These are phyloP conservation scores for Microcaecilia unicolor DNA, from an alignment of 2,797 vertebrate species.

Conservation along the genomic window DNA sequence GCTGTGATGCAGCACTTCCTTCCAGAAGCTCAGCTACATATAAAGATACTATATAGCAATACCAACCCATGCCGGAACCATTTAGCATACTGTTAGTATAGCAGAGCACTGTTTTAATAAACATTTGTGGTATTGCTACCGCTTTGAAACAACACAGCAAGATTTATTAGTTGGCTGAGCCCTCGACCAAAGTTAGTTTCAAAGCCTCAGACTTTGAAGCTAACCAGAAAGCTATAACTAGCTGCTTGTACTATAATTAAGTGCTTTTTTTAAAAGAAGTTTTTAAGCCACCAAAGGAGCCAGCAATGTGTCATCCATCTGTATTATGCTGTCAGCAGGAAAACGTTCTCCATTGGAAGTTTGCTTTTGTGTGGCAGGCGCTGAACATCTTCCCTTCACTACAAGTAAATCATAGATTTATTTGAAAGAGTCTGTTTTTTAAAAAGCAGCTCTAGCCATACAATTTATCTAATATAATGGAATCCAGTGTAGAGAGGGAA, in stretches of 20 bases:
- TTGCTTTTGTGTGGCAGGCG: neutral
- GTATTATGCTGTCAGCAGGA: neutral
- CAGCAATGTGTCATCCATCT: neutral
- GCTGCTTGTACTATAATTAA: conserved; percentile 8
- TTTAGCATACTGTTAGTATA: neutral
- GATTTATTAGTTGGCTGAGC: neutral
- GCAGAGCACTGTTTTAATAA: no score
- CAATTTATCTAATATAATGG: no score
- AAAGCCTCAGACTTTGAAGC: conserved; percentile 1
- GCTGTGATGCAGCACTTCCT: no score
- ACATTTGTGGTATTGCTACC: no score
- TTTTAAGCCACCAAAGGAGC: neutral
- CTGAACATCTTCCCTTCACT: neutral
- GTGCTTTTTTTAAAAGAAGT: conserved; percentile 1
- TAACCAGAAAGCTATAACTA: conserved; percentile 6
- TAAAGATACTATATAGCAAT: no score
- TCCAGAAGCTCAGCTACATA: no score
- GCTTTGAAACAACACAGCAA: neutral
- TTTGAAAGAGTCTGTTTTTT: no score
- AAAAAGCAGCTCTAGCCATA: no score
- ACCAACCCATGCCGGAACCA: no score
- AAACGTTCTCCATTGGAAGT: neutral
- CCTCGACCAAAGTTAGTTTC: neutral
- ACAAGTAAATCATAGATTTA: no score
- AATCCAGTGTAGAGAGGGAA: no score